phyloP scores from a whole-genome alignment of 30 jellyfish, hydroid and myxozoan genomes.

The Aurelia sp. region DNA sequence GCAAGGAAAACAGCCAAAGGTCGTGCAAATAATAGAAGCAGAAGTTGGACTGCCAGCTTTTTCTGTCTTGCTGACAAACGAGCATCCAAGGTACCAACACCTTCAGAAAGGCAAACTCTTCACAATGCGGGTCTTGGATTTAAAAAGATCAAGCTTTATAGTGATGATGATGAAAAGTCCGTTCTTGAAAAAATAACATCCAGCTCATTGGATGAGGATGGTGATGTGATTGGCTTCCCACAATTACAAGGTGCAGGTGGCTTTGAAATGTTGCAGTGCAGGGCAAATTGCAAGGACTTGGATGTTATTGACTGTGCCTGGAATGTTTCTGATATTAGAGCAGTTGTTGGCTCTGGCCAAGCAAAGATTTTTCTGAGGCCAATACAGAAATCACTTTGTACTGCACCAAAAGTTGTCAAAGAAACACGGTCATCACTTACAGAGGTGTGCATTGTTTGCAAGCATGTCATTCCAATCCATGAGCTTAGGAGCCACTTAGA shows the following conservation, averaged over 20 bases:
- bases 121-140: background rate
- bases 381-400: background rate
- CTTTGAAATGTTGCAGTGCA: no score
- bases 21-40: no score
- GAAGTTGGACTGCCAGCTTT: slow-evolving; percentile 1
- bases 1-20: no score
- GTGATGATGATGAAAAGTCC: background rate
- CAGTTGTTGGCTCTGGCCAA: no score
- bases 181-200: no score
- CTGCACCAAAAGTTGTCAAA: background rate
- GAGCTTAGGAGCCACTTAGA: no score
- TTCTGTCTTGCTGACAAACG: background rate
- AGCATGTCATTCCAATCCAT: no score
- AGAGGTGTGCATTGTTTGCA: no score
- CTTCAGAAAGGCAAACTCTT: slow-evolving; percentile 1
- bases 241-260: background rate
- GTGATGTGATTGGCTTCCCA: background rate
- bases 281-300: no score
- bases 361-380: background rate
- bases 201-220: background rate
- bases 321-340: background rate
- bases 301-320: background rate
- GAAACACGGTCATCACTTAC: no score
- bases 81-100: background rate
- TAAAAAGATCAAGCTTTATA: background rate